Conservation (phyloP, 2,797 vertebrate species). For the Pampus argenteus region DNA sequence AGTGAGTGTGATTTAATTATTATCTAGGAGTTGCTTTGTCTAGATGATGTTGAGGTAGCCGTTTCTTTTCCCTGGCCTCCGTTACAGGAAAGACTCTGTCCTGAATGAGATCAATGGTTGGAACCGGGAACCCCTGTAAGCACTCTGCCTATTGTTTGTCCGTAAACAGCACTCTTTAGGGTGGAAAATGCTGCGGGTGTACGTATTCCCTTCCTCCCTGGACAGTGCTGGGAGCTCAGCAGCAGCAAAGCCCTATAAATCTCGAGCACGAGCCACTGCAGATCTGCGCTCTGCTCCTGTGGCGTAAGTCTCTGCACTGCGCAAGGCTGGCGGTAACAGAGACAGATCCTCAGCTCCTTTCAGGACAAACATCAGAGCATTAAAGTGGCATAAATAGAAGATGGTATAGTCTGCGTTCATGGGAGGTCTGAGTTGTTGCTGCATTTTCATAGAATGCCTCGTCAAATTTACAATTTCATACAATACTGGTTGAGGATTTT, state of each 20-base stretch:
- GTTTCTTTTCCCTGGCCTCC: conserved; percentile 17
- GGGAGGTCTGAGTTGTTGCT: background rate
- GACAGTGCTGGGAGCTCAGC: conserved; percentile 50
- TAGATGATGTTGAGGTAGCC: conserved; percentile 29
- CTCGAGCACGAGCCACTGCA: conserved; percentile 76
- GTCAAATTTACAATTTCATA: background rate
- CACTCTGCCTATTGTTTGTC: conserved; percentile 33
- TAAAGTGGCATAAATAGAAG: conserved; percentile 23
- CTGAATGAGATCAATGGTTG: conserved; percentile 45
- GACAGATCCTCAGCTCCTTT: conserved; percentile 36
- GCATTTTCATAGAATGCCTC: background rate
- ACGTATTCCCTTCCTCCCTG: conserved; percentile 24
- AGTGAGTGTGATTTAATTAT: background rate
- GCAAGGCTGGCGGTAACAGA: conserved; percentile 61
- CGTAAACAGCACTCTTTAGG: conserved; percentile 32
- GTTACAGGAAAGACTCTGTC: conserved; percentile 27
- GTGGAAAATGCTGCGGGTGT: conserved; percentile 42
- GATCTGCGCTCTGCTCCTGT: conserved; percentile 63
- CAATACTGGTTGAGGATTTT: background rate
- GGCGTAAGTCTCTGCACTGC: conserved; percentile 74
- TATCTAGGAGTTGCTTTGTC: background rate
- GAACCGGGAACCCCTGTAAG: conserved; percentile 7
- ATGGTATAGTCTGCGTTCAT: conserved; percentile 14
- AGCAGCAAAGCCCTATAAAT: conserved; percentile 68
- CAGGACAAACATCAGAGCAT: conserved; percentile 26